A percentile compares a stretch with the other conserved stretches of the same genome.
These are phyloP conservation scores for Anolis sagrei DNA, from an alignment of 2,113 vertebrate genomes.

Conservation along the genomic window DNA sequence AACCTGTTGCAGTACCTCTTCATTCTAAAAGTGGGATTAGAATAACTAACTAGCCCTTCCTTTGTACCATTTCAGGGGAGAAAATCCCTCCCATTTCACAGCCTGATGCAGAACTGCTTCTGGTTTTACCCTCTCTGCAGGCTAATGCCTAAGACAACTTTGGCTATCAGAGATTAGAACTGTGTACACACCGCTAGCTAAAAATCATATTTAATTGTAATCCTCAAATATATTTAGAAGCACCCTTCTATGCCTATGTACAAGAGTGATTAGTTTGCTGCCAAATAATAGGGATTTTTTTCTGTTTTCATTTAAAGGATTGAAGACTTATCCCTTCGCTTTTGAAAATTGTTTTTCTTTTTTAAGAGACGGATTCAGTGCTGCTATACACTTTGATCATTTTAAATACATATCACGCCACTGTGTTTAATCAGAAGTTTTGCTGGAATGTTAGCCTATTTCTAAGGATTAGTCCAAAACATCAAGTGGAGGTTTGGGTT, in stretches of 20 bases:
- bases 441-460: slow-evolving; percentile 4
- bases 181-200: background rate
- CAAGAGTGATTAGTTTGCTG: background rate
- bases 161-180: background rate
- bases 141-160: background rate
- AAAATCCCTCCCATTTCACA: no score
- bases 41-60: no score
- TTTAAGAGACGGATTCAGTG: background rate
- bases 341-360: background rate
- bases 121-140: background rate
- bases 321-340: background rate
- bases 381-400: slow-evolving; percentile 5
- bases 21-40: no score
- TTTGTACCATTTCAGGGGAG: no score
- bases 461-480: slow-evolving; percentile 7
- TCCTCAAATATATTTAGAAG: background rate
- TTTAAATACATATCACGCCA: slow-evolving; percentile 16
- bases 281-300: background rate
- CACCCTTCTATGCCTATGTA: background rate
- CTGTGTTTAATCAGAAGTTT: slow-evolving; percentile 18
- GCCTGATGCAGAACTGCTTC: background rate
- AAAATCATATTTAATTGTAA: background rate
- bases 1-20: no score
- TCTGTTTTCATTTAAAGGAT: slow-evolving; percentile 12
- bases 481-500: background rate